A percentile compares a stretch with the other conserved stretches of the same genome.
Conservation (phyloP, 2,797 vertebrate species). For the Merluccius polli region DNA sequence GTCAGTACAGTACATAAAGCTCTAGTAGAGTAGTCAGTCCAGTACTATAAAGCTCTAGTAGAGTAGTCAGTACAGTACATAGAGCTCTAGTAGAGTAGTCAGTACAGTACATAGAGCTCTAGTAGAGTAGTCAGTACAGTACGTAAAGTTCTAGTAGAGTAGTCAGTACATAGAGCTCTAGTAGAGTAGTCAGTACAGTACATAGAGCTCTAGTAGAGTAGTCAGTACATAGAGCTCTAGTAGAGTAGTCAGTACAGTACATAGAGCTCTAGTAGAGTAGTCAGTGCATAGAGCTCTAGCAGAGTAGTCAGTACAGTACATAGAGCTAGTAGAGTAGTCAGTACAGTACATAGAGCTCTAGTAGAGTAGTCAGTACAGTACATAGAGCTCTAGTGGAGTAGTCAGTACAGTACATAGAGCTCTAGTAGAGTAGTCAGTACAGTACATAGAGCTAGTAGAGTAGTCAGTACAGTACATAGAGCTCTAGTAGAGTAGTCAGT, state of each 20-base stretch:
- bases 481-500: too few relatives aligned
- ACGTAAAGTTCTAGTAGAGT: too few relatives aligned
- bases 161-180: too few relatives aligned
- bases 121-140: too few relatives aligned
- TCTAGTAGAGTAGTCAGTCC: neutral
- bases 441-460: neutral
- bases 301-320: neutral
- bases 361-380: neutral
- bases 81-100: neutral
- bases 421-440: neutral
- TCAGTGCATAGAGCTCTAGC: neutral
- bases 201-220: too few relatives aligned
- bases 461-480: too few relatives aligned
- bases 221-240: too few relatives aligned
- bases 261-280: neutral
- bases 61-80: neutral
- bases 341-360: neutral
- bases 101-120: neutral
- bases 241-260: neutral
- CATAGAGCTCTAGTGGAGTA: neutral
- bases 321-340: neutral
- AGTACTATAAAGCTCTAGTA: neutral
- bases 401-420: neutral
- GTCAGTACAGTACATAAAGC: neutral
- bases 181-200: neutral